Conservation (phyloP, 2,888 invertebrate genomes). For the Melangyna quadrimaculata region DNA sequence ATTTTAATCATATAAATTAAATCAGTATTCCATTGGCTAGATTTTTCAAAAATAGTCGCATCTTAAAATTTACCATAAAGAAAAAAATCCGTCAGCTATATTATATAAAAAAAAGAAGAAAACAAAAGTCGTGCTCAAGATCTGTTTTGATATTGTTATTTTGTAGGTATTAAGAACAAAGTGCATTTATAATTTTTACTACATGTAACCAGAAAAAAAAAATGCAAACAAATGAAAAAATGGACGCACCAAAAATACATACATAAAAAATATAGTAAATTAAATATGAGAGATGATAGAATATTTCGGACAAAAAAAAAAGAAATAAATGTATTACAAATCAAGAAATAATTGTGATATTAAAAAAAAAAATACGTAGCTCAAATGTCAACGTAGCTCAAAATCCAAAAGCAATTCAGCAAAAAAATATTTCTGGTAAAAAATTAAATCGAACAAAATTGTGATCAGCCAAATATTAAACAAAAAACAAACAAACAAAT, state of each 20-base stretch:
- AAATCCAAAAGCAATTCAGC: conserved; percentile 36
- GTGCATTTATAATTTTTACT: conserved; percentile 70
- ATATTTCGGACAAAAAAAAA: conserved; percentile 9
- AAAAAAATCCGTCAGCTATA: conserved; percentile 52
- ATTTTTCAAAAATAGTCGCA: not conserved
- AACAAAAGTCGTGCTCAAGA: conserved; percentile 33
- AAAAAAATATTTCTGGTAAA: conserved; percentile 23
- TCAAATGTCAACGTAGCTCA: conserved; percentile 71
- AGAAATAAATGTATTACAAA: not conserved
- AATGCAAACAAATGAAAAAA: conserved; percentile 41
- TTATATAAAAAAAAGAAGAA: conserved; percentile 14
- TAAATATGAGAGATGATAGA: conserved; percentile 7
- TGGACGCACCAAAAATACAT: conserved; percentile 53
- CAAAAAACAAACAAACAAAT: not conserved
- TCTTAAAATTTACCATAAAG: conserved; percentile 24
- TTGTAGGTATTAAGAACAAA: conserved; percentile 67
- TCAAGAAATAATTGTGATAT: conserved; percentile 60
- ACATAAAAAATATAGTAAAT: not conserved
- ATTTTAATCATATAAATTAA: not conserved
- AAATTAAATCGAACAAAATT: conserved; percentile 64
- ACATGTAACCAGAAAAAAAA: conserved; percentile 48
- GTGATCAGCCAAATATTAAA: conserved; percentile 65
- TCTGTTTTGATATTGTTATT: conserved; percentile 64
- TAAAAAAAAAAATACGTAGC: conserved; percentile 50
- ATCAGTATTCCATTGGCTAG: conserved; percentile 13